Evolutionary conservation across 2,797 vertebrate genomes (phyloP).

Genomic region (Emydoidea blandingii): DNA sequence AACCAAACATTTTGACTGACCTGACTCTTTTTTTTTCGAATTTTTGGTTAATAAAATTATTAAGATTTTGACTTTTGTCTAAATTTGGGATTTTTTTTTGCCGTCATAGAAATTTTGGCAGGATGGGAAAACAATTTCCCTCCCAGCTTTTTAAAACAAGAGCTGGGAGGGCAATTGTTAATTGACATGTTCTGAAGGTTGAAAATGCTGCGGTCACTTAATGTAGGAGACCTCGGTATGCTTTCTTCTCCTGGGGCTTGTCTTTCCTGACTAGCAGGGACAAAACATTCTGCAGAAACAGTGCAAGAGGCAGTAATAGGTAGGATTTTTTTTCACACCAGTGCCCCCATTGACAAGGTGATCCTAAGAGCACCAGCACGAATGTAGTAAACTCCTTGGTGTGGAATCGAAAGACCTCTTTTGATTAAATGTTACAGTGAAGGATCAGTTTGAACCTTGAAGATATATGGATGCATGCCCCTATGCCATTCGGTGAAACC

Average conservation of each 20-base stretch:
- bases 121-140: not conserved
- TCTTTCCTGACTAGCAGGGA: not conserved
- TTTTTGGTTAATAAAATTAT: not conserved
- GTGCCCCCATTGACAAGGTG: rapidly evolving
- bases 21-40: not conserved
- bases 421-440: not conserved
- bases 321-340: rapidly evolving
- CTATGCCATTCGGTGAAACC: rapidly evolving
- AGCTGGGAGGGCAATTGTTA: not conserved
- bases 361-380: not conserved
- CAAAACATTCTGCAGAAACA: not conserved
- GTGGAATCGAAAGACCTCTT: rapidly evolving
- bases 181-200: not conserved
- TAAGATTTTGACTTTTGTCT: not conserved
- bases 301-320: not conserved
- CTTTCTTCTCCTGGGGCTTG: not conserved
- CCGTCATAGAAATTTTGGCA: not conserved
- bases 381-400: rapidly evolving
- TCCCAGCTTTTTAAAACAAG: not conserved
- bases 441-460: not conserved
- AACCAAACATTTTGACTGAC: not conserved
- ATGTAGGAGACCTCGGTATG: not conserved
- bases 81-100: not conserved
- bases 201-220: not conserved
- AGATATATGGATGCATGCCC: not conserved